These are phyloP conservation scores for Paradoxurus hermaphroditus DNA, from an alignment of 2,113 vertebrate species.

Conservation along the genomic window DNA sequence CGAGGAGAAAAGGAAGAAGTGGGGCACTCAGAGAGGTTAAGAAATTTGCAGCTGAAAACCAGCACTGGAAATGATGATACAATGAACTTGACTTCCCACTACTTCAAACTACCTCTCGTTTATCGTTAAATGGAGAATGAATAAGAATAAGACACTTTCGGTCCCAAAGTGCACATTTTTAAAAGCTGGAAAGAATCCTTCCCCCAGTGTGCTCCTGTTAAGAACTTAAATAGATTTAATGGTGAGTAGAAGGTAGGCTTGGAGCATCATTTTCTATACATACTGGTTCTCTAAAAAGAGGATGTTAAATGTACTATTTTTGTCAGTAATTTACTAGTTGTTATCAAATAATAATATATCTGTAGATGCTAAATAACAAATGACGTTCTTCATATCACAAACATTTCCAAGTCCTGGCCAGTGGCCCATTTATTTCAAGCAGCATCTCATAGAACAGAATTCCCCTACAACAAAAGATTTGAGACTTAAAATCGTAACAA, in stretches of 20 bases:
- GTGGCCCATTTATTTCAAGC: conserved; percentile 8
- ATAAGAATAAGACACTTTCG: neutral
- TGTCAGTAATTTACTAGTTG: neutral
- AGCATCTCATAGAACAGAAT: neutral
- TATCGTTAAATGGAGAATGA: neutral
- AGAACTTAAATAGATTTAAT: neutral
- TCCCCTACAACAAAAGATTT: neutral
- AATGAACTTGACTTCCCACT: neutral
- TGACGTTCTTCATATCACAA: neutral
- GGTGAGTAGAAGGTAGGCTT: neutral
- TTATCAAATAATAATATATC: conserved; percentile 1
- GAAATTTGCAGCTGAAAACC: neutral
- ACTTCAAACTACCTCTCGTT: neutral
- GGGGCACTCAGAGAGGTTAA: neutral
- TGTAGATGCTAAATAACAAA: neutral
- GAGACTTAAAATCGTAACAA: neutral
- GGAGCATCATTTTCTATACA: neutral
- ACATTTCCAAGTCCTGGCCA: neutral
- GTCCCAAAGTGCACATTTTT: neutral
- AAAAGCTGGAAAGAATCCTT: neutral
- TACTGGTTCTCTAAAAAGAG: neutral
- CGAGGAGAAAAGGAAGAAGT: neutral
- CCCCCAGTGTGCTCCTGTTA: neutral
- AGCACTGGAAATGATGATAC: neutral
- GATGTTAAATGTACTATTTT: neutral